phyloP scores from a whole-genome alignment of 2,888 invertebrate genomes.

The Molorchus minor region DNA sequence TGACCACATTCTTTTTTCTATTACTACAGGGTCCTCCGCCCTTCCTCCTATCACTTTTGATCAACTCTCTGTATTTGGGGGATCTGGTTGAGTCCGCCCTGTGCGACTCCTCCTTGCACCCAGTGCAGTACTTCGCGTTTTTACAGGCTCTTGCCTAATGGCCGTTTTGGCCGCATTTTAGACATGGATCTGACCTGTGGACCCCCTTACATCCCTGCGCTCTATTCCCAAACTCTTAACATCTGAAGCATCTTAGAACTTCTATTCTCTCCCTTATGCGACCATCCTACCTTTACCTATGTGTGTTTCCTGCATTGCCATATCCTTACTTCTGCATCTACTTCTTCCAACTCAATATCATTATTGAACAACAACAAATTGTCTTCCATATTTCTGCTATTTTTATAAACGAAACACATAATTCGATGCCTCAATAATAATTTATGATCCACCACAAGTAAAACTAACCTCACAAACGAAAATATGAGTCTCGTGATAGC shows the following conservation, averaged over 20 bases:
- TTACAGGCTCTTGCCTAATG: neutral
- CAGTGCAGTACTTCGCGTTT: neutral
- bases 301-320: neutral
- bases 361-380: too few relatives aligned
- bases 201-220: neutral
- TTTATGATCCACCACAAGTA: too few relatives aligned
- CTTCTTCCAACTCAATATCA: too few relatives aligned
- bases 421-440: too few relatives aligned
- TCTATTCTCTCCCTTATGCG: neutral
- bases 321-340: too few relatives aligned
- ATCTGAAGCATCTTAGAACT: conserved; percentile 1
- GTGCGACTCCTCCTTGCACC: neutral
- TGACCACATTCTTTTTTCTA: too few relatives aligned
- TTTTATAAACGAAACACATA: too few relatives aligned
- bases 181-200: neutral
- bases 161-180: neutral
- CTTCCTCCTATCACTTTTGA: neutral
- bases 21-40: too few relatives aligned
- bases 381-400: too few relatives aligned
- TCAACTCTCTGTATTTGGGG: neutral
- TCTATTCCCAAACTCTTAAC: neutral
- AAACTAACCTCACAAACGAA: too few relatives aligned
- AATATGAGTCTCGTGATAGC: too few relatives aligned
- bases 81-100: neutral
- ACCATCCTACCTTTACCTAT: neutral